Percentiles rank a stretch among this genome's conserved stretches.
Conservation (phyloP, 2,797 vertebrate species). For the Picus viridis region DNA sequence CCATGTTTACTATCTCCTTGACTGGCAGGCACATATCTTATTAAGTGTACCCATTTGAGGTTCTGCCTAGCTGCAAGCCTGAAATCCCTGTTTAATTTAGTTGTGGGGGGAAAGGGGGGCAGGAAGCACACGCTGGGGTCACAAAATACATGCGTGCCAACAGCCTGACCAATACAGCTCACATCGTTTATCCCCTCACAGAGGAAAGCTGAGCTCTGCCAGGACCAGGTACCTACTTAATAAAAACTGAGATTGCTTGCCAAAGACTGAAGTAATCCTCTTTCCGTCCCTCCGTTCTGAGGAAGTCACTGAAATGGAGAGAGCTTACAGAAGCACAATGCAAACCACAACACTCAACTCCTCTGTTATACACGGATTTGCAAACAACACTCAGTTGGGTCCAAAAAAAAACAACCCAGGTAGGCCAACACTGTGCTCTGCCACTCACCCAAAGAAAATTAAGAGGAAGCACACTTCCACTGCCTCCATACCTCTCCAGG, state of each 20-base stretch:
- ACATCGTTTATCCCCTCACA: not conserved
- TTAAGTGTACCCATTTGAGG: not conserved
- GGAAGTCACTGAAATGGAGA: not conserved
- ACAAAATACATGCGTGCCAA: not conserved
- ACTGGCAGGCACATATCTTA: not conserved
- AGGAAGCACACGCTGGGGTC: accelerated
- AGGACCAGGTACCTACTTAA: not conserved
- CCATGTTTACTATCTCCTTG: not conserved
- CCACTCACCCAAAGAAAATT: not conserved
- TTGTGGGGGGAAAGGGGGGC: accelerated
- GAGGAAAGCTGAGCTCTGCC: not conserved
- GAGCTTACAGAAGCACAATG: not conserved
- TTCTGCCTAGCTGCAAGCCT: not conserved
- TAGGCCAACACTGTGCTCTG: not conserved
- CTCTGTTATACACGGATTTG: not conserved
- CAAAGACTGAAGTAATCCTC: constrained; percentile 25
- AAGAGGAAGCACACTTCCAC: constrained; percentile 31
- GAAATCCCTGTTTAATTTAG: constrained; percentile 1
- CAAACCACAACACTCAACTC: constrained; percentile 25
- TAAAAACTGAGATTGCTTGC: not conserved
- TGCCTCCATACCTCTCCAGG: not conserved
- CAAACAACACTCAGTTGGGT: not conserved
- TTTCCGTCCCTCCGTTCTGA: not conserved
- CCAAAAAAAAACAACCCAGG: not conserved
- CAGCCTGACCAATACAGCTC: not conserved